phyloP scores from a whole-genome alignment of 2,797 vertebrate species.

The Labroides dimidiatus region DNA sequence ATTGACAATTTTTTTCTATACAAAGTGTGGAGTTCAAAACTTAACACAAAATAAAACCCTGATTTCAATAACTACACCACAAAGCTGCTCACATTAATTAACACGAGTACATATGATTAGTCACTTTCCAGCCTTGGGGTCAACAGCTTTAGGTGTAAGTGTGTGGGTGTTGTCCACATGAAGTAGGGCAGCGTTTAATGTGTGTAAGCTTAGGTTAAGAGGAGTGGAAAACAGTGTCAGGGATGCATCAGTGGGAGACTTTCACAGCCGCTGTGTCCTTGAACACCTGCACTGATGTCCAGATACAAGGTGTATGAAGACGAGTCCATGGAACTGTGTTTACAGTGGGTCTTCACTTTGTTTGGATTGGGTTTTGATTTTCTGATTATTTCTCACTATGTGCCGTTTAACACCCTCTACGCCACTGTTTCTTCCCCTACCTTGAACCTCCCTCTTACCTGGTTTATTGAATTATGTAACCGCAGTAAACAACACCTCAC shows the following conservation, averaged over 20 bases:
- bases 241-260: constrained; percentile 6
- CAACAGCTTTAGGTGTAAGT: not conserved
- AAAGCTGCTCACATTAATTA: too few relatives aligned
- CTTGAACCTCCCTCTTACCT: constrained; percentile 7
- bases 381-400: not conserved
- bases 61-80: too few relatives aligned
- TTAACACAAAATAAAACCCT: too few relatives aligned
- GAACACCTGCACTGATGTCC: not conserved
- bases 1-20: too few relatives aligned
- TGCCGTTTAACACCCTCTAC: not conserved
- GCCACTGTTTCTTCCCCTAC: not conserved
- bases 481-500: constrained; percentile 19
- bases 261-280: not conserved
- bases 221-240: not conserved
- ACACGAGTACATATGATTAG: too few relatives aligned
- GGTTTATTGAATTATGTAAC: constrained; percentile 58
- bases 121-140: not conserved
- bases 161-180: not conserved
- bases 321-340: not conserved
- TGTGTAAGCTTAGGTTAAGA: not conserved
- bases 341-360: not conserved
- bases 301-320: not conserved
- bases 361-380: not conserved
- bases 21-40: too few relatives aligned
- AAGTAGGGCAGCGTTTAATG: constrained; percentile 23